phyloP scores from a whole-genome alignment of 2,888 invertebrate genomes.

The Toxonevra muliebris region DNA sequence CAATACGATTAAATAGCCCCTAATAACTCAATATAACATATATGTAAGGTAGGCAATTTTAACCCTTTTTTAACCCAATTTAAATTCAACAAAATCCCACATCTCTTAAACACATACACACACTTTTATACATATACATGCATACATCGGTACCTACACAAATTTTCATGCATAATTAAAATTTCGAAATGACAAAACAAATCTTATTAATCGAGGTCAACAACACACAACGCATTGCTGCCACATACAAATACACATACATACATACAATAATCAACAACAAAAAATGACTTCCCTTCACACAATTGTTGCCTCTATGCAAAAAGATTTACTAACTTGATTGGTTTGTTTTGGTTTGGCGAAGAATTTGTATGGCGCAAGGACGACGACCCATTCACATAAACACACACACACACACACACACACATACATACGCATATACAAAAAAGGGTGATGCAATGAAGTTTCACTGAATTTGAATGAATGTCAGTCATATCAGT shows the following conservation, averaged over 20 bases:
- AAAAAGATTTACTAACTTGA: neutral
- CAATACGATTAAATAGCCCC: neutral
- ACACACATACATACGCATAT: too few relatives aligned
- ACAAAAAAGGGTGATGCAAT: too few relatives aligned
- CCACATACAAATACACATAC: neutral
- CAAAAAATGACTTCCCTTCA: neutral
- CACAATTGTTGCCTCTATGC: neutral
- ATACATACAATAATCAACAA: neutral
- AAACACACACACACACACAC: too few relatives aligned
- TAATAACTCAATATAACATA: neutral
- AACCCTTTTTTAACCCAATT: constrained; percentile 46
- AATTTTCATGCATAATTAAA: constrained; percentile 60
- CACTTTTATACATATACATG: too few relatives aligned
- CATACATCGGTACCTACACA: constrained; percentile 40
- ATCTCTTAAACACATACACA: too few relatives aligned
- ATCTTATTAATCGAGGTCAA: constrained; percentile 53
- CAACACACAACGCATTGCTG: neutral
- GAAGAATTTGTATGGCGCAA: too few relatives aligned
- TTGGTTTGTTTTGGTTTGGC: too few relatives aligned
- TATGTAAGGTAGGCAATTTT: neutral
- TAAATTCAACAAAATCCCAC: constrained; percentile 49
- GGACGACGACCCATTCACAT: too few relatives aligned
- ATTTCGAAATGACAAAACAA: constrained; percentile 55
- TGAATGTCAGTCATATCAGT: constrained; percentile 23
- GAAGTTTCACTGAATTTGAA: too few relatives aligned